phyloP scores from a whole-genome alignment of 23 tunicate genomes.

The Halocynthia roretzi region DNA sequence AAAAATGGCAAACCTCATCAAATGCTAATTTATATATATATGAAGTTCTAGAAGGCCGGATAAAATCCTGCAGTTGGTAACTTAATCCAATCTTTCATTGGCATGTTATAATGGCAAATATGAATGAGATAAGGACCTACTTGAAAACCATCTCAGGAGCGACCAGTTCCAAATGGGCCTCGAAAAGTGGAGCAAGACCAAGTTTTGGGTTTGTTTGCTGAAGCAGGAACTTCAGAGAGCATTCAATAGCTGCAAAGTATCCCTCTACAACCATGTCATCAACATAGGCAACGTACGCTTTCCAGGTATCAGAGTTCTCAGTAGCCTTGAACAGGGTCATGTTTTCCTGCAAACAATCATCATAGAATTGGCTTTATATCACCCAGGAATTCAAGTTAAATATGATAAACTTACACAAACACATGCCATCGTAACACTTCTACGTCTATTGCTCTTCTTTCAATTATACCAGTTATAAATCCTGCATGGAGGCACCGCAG shows the following conservation, averaged over 20 bases:
- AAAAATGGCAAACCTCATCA: too few relatives aligned
- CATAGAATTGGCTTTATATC: too few relatives aligned
- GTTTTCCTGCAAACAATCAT: constrained; percentile 54
- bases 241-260: constrained; percentile 80
- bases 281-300: constrained; percentile 59
- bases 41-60: too few relatives aligned
- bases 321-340: constrained; percentile 52
- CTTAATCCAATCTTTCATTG: too few relatives aligned
- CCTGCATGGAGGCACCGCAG: too few relatives aligned
- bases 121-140: constrained; percentile 17
- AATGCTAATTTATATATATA: too few relatives aligned
- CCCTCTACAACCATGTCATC: constrained; percentile 96
- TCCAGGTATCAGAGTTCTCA: constrained; percentile 68
- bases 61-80: too few relatives aligned
- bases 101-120: neutral
- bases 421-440: too few relatives aligned
- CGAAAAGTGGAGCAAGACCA: constrained; percentile 70
- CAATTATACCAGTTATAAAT: too few relatives aligned
- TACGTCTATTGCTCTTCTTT: too few relatives aligned
- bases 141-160: constrained; percentile 96
- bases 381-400: too few relatives aligned
- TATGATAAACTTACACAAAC: too few relatives aligned
- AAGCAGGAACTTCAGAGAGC: constrained; percentile 78
- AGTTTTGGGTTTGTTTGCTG: constrained; percentile 68
- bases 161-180: constrained; percentile 78